Evolutionary conservation across 2,113 vertebrate genomes (phyloP).

Genomic region (Maccullochella peelii): DNA sequence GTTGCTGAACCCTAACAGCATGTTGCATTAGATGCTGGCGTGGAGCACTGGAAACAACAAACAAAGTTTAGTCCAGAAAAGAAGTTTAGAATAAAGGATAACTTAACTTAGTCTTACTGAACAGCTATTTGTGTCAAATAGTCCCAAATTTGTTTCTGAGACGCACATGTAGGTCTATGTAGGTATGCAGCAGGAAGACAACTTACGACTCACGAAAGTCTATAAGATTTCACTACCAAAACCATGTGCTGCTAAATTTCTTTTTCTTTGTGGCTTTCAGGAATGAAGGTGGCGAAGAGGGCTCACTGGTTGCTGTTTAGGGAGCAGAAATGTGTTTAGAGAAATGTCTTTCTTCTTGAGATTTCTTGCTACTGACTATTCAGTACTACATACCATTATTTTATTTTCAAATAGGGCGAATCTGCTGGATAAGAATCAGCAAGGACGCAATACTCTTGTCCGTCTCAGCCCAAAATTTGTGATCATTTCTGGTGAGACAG

Average conservation of each 20-base stretch:
- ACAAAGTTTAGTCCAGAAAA: neutral
- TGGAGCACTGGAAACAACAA: neutral
- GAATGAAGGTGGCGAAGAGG: too few species aligned
- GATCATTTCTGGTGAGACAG: neutral
- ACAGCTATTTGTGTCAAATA: neutral
- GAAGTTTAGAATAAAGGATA: too few species aligned
- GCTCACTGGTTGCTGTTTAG: neutral
- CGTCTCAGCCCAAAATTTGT: neutral
- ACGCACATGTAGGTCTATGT: neutral
- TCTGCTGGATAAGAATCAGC: neutral
- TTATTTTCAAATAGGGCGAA: neutral
- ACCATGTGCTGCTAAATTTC: neutral
- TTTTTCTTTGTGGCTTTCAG: neutral
- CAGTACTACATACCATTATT: neutral
- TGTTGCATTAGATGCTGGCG: neutral
- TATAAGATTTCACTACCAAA: neutral
- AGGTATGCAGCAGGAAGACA: neutral
- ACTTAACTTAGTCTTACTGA: neutral
- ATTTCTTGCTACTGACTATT: neutral
- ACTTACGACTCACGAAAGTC: neutral
- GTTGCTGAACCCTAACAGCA: neutral
- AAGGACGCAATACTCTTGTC: neutral
- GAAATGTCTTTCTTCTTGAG: neutral
- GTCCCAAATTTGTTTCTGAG: neutral
- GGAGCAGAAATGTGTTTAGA: too few species aligned